phyloP scores from a whole-genome alignment of 2,888 invertebrate genomes.

The Opisthograptis luteolata region DNA sequence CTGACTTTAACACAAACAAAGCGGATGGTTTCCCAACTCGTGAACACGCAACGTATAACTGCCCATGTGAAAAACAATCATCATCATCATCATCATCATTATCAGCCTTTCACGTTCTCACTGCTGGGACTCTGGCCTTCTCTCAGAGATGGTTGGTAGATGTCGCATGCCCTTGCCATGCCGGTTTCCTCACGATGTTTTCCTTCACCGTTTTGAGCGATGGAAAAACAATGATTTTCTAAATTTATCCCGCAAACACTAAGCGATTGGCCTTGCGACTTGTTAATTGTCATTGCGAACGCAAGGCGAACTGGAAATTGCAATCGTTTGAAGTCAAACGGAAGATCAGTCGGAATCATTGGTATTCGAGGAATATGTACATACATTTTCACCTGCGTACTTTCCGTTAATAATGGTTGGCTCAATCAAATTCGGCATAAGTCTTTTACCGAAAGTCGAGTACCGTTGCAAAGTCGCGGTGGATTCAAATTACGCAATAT shows the following conservation, averaged over 20 bases:
- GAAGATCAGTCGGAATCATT: slow-evolving; percentile 39
- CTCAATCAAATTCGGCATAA: slow-evolving; percentile 38
- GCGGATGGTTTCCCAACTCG: background rate
- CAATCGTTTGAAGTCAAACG: slow-evolving; percentile 40
- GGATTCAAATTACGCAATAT: slow-evolving; percentile 40
- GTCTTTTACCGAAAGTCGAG: slow-evolving; percentile 11
- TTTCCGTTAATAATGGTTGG: slow-evolving; percentile 40
- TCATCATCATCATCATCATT: too few species aligned
- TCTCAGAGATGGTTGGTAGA: too few species aligned
- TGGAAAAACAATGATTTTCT: slow-evolving; percentile 40
- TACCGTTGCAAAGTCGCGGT: slow-evolving; percentile 30
- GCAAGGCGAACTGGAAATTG: slow-evolving; percentile 39
- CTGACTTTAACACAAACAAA: background rate
- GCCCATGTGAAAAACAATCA: too few species aligned
- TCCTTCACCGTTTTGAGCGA: too few species aligned
- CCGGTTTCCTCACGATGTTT: too few species aligned
- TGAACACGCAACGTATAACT: background rate
- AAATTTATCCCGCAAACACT: slow-evolving; percentile 42
- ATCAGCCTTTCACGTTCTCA: too few species aligned
- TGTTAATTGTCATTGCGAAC: slow-evolving; percentile 40
- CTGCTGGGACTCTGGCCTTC: too few species aligned
- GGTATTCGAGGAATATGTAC: slow-evolving; percentile 44
- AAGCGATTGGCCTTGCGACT: slow-evolving; percentile 32
- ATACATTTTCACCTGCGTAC: slow-evolving; percentile 42
- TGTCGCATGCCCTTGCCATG: too few species aligned